Base-by-base conservation (phyloP, 2,888 invertebrate genomes). In the Zeuzera pyrina region DNA sequence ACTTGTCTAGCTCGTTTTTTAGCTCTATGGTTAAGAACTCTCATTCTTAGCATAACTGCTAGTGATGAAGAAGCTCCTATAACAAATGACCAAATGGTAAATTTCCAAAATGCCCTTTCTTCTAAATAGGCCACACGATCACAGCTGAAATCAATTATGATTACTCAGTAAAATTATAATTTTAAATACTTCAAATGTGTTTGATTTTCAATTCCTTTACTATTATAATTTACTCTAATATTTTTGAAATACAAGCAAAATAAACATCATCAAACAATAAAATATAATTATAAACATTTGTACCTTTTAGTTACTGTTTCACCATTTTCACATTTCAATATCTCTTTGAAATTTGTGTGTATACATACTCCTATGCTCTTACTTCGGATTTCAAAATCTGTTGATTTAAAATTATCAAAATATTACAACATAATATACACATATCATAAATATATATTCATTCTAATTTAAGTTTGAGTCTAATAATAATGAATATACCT, bases 41-140 rank as follows among this genome's bases (percentile, higher is more conserved):
- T 84, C 52, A 89, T 86, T 43, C 93, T 76, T 15, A 88, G 64
- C 63, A 87, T 86, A 0, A 91, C 91, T 36, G 88, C 84, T 23
- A 87, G 52, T 29, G 88, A 88, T 7, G 93, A 91, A 12, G 87
- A 60, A 1, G 90, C 56, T 1, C 90, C 89, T 16, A 89, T 55
- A 1, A 87, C 68, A 54, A 91, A 88, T 70, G 90, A 88, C 55
- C 89, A 86, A 30, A 88, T 86, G 57, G 93, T 90, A 57, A 94
- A 94, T 47, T 91, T 88, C 91, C 93, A 93, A 67, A 93, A 97
- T 34, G 90, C 87, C 39, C 89, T 86, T 61, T 94, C 93, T 57
- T 95, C 95, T 30, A 94, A 84, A 83, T 92, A 92, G 2, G 92
- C 92, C 10, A 94, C 92, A 59, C 89, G 86, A 55, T 94, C 93